Evolutionary conservation across 1,140 invertebrate genomes (phyloP), one percentile per base, ranked within the genome.

Genomic region (Monomorium pharaonis): DNA sequence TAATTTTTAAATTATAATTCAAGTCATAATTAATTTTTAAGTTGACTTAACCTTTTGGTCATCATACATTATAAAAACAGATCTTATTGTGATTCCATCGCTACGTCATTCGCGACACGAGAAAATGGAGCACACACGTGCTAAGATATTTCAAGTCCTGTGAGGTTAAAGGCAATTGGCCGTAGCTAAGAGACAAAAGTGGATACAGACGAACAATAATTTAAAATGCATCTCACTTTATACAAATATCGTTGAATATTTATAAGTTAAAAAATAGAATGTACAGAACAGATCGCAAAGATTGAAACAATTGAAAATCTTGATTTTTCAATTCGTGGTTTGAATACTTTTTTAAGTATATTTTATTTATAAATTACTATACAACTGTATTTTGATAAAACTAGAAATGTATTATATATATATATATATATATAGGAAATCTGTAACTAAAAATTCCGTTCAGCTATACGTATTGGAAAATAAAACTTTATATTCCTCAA

Each of bases 111-210:
- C 2, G 18, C 9, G 16, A 56, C 16, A 24, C 9, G 10, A 81
- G 10, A 56, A 81, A 56, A 56, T 72, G 24, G 37, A 33, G 24
- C 24, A 12, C n/a, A 72, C 33, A 69, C 33, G 49, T 60, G 51
- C 24, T 72, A 42, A 74, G 14, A 58, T 72, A 72, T 83, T 83
- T 74, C 51, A 33, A 42, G 1, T 1, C 2, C 37, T 14, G 42
- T 16, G 65, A 80, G 63, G 47, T 69, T 54, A 70, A 80, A 80
- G 47, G 63, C 18, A 54, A 27, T 80, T 42, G 2, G 3, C 63
- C 18, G 58, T 54, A 30, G 3, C 21, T 42, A 18, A 70, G 24
- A 69, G 47, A 24, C 21, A 69, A 0, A 70, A 69, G 37, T 69
- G 16, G 21, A n/a, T 27, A 49, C 42, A 49, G 42, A n/a, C 24